Conservation (phyloP, 2,797 vertebrate genomes). For the Macropodus opercularis region DNA sequence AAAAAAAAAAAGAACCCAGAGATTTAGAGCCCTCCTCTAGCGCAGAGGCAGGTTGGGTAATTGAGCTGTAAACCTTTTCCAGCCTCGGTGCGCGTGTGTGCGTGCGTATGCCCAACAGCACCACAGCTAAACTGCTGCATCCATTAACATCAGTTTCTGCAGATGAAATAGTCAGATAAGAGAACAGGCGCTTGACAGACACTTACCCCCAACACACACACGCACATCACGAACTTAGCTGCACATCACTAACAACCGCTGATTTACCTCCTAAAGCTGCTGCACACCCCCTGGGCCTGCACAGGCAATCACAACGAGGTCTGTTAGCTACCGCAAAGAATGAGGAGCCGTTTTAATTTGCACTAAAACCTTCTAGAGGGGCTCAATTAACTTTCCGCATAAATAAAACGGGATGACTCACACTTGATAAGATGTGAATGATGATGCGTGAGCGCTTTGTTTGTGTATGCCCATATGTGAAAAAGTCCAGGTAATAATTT, state of each 20-base stretch:
- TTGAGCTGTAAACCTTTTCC: slow-evolving; percentile 62
- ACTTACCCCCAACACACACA: slow-evolving; percentile 9
- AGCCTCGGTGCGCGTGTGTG: slow-evolving; percentile 10
- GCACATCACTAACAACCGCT: no score
- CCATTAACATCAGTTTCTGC: slow-evolving; percentile 42
- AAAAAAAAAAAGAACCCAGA: slow-evolving; percentile 33
- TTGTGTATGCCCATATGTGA: not conserved
- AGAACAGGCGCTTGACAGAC: slow-evolving; percentile 27
- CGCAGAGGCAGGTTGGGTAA: slow-evolving; percentile 65
- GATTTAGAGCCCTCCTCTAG: slow-evolving; percentile 62
- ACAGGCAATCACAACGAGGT: slow-evolving; percentile 48
- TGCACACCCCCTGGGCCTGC: slow-evolving; percentile 22
- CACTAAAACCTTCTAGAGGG: slow-evolving; percentile 57
- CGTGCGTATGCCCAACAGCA: slow-evolving; percentile 12
- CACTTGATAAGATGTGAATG: slow-evolving; percentile 27
- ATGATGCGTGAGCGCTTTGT: slow-evolving; percentile 2
- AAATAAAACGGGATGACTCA: slow-evolving; percentile 50
- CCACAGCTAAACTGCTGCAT: slow-evolving; percentile 33
- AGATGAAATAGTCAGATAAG: slow-evolving; percentile 58
- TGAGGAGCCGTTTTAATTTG: slow-evolving; percentile 59
- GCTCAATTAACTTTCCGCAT: slow-evolving; percentile 51
- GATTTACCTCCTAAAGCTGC: no score
- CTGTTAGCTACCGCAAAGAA: slow-evolving; percentile 41
- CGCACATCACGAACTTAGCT: slow-evolving; percentile 4
- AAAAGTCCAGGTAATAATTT: slow-evolving; percentile 26